A percentile compares a stretch with the other conserved stretches of the same genome.
Conservation (phyloP, 2,113 vertebrate genomes). For the Genyomyrus donnyi region DNA sequence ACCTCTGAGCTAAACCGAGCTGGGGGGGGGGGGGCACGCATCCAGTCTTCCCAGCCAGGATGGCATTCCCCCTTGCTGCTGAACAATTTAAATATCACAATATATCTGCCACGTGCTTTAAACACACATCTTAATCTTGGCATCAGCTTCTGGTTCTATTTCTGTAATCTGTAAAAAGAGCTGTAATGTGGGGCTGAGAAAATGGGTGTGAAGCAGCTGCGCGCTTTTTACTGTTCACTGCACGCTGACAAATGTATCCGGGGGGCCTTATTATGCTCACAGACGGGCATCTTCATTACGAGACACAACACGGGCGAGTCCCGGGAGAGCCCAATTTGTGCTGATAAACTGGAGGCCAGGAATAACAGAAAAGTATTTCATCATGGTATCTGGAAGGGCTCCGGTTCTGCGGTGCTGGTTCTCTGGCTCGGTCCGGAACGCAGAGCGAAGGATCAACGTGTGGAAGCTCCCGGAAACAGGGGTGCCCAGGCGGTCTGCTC, state of each 20-base stretch:
- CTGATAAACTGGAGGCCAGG: background rate
- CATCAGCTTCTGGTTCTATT: background rate
- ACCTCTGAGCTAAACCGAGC: background rate
- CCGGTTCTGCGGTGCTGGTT: background rate
- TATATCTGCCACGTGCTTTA: background rate
- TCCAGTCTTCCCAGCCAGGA: background rate
- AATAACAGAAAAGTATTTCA: background rate
- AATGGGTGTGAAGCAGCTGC: background rate
- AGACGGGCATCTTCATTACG: background rate
- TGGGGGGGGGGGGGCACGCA: background rate
- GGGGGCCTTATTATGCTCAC: background rate
- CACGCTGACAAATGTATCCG: background rate
- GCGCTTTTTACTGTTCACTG: background rate
- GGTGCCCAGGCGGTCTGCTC: background rate
- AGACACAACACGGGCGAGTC: background rate
- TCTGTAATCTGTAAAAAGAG: background rate
- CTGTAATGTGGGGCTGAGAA: background rate
- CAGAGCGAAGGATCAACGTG: background rate
- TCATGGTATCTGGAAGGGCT: background rate
- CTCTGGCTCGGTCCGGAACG: background rate
- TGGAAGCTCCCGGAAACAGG: background rate
- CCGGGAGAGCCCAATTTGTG: background rate
- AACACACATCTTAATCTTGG: background rate
- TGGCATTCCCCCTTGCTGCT: background rate
- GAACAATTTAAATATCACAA: background rate